Evolutionary conservation across 2,888 invertebrate species (phyloP).

Genomic region (Taphrorychus bicolor): DNA sequence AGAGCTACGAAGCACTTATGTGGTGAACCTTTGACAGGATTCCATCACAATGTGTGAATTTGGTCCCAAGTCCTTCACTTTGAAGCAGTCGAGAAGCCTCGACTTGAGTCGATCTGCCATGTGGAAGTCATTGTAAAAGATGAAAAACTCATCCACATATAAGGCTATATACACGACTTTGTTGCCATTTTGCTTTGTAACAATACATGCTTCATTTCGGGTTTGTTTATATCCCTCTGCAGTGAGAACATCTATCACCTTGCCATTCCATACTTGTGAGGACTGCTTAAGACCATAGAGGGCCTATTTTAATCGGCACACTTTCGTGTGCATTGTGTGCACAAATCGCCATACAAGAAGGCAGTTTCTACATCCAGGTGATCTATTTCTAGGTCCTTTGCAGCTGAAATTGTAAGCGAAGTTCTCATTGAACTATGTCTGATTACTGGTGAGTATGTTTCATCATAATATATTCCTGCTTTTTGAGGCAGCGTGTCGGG

Average conservation of each 20-base stretch:
- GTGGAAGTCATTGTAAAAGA: conserved; percentile 5
- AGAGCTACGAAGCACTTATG: too few species aligned
- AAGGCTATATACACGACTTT: too few species aligned
- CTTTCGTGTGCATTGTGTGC: not conserved
- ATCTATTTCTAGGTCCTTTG: too few species aligned
- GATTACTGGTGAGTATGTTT: too few species aligned
- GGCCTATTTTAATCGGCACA: not conserved
- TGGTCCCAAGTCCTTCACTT: conserved; percentile 1
- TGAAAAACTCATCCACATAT: conserved; percentile 4
- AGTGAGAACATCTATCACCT: not conserved
- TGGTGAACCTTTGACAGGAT: too few species aligned
- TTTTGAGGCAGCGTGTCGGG: too few species aligned
- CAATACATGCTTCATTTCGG: not conserved
- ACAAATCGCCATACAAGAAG: not conserved
- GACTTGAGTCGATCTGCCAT: not conserved
- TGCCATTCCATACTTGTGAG: too few species aligned
- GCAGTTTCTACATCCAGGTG: too few species aligned
- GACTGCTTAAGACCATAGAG: conserved; percentile 2
- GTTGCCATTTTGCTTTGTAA: not conserved
- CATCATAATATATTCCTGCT: too few species aligned
- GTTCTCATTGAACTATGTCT: too few species aligned
- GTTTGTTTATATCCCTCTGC: not conserved
- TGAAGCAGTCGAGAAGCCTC: not conserved
- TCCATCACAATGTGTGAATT: not conserved
- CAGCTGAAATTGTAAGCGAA: too few species aligned